Percentiles rank a stretch among this genome's conserved stretches.
These are phyloP conservation scores for Spea hammondii DNA, from an alignment of 2,797 vertebrate species.

Conservation along the genomic window DNA sequence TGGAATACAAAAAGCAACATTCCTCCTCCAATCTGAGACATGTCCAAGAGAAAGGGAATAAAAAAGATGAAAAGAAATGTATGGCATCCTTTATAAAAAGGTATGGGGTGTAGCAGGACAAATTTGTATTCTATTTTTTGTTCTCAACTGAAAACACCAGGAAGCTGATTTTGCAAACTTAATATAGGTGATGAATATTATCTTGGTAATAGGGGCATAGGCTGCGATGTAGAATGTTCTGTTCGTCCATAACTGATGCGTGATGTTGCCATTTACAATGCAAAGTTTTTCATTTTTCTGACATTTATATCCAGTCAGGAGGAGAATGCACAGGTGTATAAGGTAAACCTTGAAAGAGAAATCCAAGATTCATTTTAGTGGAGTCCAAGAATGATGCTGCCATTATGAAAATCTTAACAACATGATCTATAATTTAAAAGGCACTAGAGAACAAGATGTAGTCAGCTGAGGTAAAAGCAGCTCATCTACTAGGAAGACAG, in stretches of 20 bases:
- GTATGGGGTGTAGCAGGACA: no score
- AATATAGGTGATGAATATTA: constrained; percentile 2
- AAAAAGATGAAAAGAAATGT: no score
- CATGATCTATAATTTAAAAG: neutral
- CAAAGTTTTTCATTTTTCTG: constrained; percentile 5
- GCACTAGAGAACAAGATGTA: neutral
- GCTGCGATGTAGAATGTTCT: constrained; percentile 11
- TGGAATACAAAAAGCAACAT: no score
- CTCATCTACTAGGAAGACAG: no score
- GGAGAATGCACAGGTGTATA: constrained; percentile 35
- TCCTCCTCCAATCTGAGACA: no score
- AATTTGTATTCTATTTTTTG: no score
- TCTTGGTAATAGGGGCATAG: neutral
- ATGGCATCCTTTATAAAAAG: no score
- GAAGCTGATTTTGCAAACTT: neutral
- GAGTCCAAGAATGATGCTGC: neutral
- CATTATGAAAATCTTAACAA: neutral
- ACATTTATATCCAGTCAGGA: constrained; percentile 46
- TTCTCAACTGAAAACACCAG: constrained; percentile 2
- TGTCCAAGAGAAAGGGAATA: no score
- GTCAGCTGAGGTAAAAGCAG: no score
- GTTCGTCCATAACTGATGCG: constrained; percentile 3
- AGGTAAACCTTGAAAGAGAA: constrained; percentile 36
- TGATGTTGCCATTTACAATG: constrained; percentile 14
- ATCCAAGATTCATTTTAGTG: constrained; percentile 24